Base-by-base conservation (phyloP, 2,797 vertebrate genomes). In the Phataginus tricuspis region DNA sequence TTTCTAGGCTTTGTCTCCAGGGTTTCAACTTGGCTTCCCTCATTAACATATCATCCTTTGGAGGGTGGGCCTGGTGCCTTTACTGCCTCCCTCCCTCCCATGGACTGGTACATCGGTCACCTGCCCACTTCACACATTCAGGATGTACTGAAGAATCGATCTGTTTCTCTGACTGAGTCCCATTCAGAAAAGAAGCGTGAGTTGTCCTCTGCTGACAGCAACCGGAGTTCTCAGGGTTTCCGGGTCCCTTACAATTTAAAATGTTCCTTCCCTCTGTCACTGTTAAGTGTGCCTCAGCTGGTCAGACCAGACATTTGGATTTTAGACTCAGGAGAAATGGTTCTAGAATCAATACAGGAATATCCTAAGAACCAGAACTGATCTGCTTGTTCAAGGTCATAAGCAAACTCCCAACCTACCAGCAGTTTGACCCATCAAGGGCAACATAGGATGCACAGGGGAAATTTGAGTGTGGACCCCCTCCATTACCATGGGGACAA, bases 191-290 rank as follows among this genome's bases (percentile, higher is more conserved):
- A 69, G 64, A 72, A 84, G 29, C 5, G 34, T 25, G 80, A 23
- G 27, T 64, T 94, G 96, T 88, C 45, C 57, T 91, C 78, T 55
- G 27, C 53, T 25, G 63, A 49, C 4, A 88, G 90, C 63, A 55
- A 25, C 89, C 63, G 16, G 27, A 55, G 63, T 37, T 96, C 45
- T 85, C 49, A 13, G 71, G n/a, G 61, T 80, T 91, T 95, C 92
- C 68, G 95, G 85, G 61, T 78, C 95, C 88, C 29, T 85, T 75
- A 83, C 2, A 80, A 84, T 86, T 95, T 90, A 63, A 93, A 91
- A 79, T 71, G 79, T 84, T 72, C 59, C 80, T 90, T 87, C 71
- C 23, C n/a, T 23, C 85, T 87, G 29, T 77, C 53, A 63, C 45
- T 61, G 59, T 25, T 25, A 61, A 68, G 18, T 51, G 68, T 53